Evolutionary conservation across 2,888 invertebrate species (phyloP), one percentile per base, ranked within the genome.

Genomic region (Sympetrum striolatum): DNA sequence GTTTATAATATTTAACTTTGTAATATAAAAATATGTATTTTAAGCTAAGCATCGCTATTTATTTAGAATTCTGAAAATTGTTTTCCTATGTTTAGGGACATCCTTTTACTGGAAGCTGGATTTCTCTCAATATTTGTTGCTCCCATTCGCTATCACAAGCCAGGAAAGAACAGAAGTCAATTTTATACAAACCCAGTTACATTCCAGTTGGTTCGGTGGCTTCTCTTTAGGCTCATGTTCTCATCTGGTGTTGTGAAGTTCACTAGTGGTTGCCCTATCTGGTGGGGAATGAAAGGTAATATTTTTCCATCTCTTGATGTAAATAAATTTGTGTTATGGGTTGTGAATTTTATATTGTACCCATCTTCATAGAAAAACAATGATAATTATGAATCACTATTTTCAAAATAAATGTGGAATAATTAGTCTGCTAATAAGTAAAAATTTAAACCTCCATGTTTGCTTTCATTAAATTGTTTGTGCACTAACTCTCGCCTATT

Each of bases 271-370:
- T 97, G 96, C 92, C 96, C 97, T 0, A 95, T 96, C 60, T 97
- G 97, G 97, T 97, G 97, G 97, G 95, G 95, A 91, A 95, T 97
- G 73, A 95, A 96, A 93, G 97, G 97, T 97, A 94, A 92, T 92
- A 79, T 79, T 90, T 31, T 39, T 37, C 64, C 91, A 44, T 53
- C 64, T 31, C 82, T 25, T 44, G 8, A 31, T 73, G 31, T 25
- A 37, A 8, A 12, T 18, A 48, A 22, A 90, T 58, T 81, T 22
- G 12, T 48, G 37, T 39, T 48, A 25, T 48, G 14, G 79, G 37
- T 90, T 90, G 53, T 73, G 10, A 58, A 10, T 58, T 80, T 25
- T 0, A n/a, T 39, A 6, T 3, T 2, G 18, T 14, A 0, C 1
- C 53, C 53, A 18, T 2, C 2, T 5, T 53, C 5, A 53, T 18